These are phyloP conservation scores for Menidia beryllina DNA, from an alignment of 2,113 vertebrate genomes.

Conservation along the genomic window DNA sequence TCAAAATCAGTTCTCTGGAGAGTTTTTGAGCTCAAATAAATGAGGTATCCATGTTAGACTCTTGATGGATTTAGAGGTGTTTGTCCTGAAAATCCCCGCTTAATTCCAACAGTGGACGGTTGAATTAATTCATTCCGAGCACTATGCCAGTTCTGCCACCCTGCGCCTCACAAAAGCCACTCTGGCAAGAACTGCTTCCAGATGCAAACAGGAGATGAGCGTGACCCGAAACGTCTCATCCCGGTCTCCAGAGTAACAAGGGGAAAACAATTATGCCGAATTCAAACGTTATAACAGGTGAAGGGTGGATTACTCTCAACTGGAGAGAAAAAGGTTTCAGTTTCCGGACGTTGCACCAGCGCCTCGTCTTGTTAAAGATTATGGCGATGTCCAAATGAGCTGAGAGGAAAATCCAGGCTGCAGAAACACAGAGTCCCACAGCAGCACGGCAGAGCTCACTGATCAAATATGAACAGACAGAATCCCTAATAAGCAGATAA, in stretches of 20 bases:
- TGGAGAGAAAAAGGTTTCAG: slow-evolving; percentile 17
- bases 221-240: slow-evolving; percentile 11
- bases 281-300: slow-evolving; percentile 22
- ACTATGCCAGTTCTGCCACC: slow-evolving; percentile 10
- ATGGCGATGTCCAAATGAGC: slow-evolving; percentile 46
- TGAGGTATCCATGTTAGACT: background rate
- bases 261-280: slow-evolving; percentile 2
- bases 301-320: slow-evolving; percentile 32
- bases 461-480: slow-evolving; percentile 37
- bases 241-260: background rate
- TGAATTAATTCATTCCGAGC: slow-evolving; percentile 10
- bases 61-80: slow-evolving; percentile 34
- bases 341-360: slow-evolving; percentile 22
- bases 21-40: slow-evolving; percentile 2
- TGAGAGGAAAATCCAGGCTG: slow-evolving; percentile 13
- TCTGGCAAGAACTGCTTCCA: slow-evolving; percentile 1
- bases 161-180: background rate
- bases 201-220: background rate
- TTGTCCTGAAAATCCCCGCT: slow-evolving; percentile 23
- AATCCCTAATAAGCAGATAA: slow-evolving; percentile 22
- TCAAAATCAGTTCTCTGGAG: slow-evolving; percentile 8
- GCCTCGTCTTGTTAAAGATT: slow-evolving; percentile 31
- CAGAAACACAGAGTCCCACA: slow-evolving; percentile 32
- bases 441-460: slow-evolving; percentile 2
- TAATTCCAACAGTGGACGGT: background rate